These are phyloP conservation scores for Embiotoca jacksoni DNA, from an alignment of 2,113 vertebrate genomes.

Conservation along the genomic window DNA sequence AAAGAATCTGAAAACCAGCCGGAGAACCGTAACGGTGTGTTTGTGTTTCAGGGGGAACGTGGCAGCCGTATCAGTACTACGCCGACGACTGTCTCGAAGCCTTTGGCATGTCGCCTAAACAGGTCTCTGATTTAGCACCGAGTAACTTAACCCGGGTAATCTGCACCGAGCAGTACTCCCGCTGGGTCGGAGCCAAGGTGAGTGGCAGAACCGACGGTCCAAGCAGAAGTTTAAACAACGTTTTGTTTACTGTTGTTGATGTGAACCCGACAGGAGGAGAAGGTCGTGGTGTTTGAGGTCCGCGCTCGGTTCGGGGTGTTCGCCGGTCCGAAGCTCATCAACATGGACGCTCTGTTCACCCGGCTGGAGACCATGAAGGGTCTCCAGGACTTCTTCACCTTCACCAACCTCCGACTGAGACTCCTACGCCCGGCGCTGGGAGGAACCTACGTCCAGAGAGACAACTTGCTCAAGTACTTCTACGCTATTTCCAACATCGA, in stretches of 20 bases:
- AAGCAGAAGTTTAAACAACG: too few relatives aligned
- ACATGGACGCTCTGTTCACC: constrained; percentile 95
- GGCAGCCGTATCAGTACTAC: constrained; percentile 98
- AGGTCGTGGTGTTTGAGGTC: constrained; percentile 95
- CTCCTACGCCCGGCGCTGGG: constrained; percentile 94
- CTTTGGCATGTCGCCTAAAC: constrained; percentile 95
- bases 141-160: constrained; percentile 94
- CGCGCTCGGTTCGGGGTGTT: constrained; percentile 95
- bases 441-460: constrained; percentile 93
- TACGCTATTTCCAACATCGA: constrained; percentile 97
- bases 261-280: constrained; percentile 84
- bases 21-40: background rate
- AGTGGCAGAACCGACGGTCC: constrained; percentile 4
- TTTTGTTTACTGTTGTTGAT: background rate
- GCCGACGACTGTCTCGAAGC: constrained; percentile 95
- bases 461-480: constrained; percentile 95
- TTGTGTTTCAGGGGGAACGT: constrained; percentile 80
- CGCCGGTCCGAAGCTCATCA: constrained; percentile 93
- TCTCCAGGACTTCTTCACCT: constrained; percentile 96
- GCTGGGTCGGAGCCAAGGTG: constrained; percentile 91
- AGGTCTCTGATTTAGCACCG: constrained; percentile 91
- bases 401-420: constrained; percentile 94
- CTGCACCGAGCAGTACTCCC: constrained; percentile 97
- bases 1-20: too few relatives aligned
- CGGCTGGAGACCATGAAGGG: constrained; percentile 96